A percentile compares a stretch with the other conserved stretches of the same genome.
Evolutionary conservation across 2,888 invertebrate genomes (phyloP).

Genomic region (Xanthia togata): DNA sequence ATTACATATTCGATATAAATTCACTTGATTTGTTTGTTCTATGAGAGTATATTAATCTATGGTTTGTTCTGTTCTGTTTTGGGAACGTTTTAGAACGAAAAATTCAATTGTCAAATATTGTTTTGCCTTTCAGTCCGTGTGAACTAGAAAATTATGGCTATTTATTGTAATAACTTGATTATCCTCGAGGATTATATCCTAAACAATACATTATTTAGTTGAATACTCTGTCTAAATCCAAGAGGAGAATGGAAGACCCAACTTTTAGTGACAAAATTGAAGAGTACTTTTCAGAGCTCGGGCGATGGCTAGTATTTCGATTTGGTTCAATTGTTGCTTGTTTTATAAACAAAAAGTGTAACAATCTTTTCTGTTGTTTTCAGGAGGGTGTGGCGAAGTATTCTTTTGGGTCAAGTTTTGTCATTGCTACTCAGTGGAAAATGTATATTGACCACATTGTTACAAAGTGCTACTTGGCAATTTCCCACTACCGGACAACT

Average conservation of each 20-base stretch:
- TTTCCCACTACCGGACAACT: conserved; percentile 95
- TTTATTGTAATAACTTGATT: conserved; percentile 58
- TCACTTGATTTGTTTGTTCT: not conserved
- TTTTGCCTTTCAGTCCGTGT: conserved; percentile 64
- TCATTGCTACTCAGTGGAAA: conserved; percentile 94
- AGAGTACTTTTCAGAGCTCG: conserved; percentile 92
- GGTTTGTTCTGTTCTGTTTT: not conserved
- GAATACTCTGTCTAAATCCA: conserved; percentile 43
- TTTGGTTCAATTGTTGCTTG: conserved; percentile 47
- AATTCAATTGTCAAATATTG: conserved; percentile 71
- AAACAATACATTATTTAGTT: conserved; percentile 60
- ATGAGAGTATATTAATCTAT: no score
- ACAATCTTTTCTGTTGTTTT: conserved; percentile 52
- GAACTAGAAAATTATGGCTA: conserved; percentile 68
- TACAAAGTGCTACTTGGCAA: conserved; percentile 92
- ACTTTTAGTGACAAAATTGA: conserved; percentile 93
- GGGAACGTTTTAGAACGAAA: conserved; percentile 62
- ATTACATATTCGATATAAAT: not conserved
- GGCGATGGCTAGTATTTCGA: conserved; percentile 91
- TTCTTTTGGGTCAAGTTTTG: conserved; percentile 93
- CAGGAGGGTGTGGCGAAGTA: conserved; percentile 94
- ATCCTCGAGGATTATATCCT: conserved; percentile 57
- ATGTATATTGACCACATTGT: conserved; percentile 93
- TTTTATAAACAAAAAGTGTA: conserved; percentile 24
- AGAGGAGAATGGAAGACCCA: conserved; percentile 80